phyloP scores from a whole-genome alignment of 2,113 vertebrate species.

The Hypanus sabinus region DNA sequence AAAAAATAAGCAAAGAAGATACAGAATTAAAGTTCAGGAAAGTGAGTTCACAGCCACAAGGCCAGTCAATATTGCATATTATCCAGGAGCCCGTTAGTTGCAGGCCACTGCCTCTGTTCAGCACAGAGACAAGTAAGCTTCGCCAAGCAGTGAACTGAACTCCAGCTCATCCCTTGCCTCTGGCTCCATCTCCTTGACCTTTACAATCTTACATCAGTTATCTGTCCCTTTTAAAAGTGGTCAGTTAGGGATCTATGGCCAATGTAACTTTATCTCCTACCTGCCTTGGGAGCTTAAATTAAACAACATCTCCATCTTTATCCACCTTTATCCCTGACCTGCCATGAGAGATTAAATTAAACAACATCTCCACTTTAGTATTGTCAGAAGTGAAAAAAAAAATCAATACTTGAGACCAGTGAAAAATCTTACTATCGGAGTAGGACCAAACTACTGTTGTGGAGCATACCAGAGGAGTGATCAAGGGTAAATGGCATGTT shows the following conservation, averaged over 20 bases:
- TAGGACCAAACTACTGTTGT: background rate
- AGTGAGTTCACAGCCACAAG: too few relatives aligned
- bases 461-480: too few relatives aligned
- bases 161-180: too few relatives aligned
- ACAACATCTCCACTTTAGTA: background rate
- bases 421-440: background rate
- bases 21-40: too few relatives aligned
- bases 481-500: background rate
- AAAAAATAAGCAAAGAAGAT: too few relatives aligned
- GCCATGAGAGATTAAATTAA: background rate
- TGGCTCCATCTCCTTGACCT: too few relatives aligned
- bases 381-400: background rate
- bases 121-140: too few relatives aligned
- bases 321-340: background rate
- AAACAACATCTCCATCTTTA: background rate
- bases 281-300: background rate
- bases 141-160: too few relatives aligned
- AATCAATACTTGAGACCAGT: background rate
- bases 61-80: too few relatives aligned
- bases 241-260: background rate
- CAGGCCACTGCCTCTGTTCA: too few relatives aligned
- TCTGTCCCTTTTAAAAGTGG: background rate
- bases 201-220: background rate
- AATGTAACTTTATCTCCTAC: background rate
- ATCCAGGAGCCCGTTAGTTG: too few relatives aligned